Base-by-base conservation (phyloP, 2,113 vertebrate species). In the Trachemys scripta region DNA sequence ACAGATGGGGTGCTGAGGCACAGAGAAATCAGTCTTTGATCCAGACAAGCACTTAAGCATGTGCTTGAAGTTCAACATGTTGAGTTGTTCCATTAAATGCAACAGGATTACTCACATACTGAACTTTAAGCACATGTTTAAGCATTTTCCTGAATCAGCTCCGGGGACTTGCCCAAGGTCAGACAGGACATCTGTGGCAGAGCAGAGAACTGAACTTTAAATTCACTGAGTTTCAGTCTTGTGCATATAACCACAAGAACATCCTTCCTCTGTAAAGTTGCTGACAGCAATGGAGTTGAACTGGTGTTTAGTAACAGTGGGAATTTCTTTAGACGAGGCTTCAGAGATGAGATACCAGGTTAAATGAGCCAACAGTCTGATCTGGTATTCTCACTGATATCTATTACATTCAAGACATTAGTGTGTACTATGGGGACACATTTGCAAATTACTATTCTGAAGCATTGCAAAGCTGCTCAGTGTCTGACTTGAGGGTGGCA, bases 131-230 rank as follows among this genome's bases (percentile, higher is more conserved):
- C 79, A 16, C 5, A 27, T 24, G 59, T n/a, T 59, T 9, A 50
- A 80, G 5, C 3, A 27, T n/a, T 76, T 57, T 84, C 80, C 47
- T 72, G 51, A 54, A 80, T n/a, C 54, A 89, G 35, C 82, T 8
- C 57, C 45, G 20, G 38, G n/a, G 29, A 84, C 22, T 0, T 47
- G 84, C 65, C 14, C 0, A 5, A 82, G 56, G 42, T 29, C 47
- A 65, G 50, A n/a, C n/a, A 92, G 54, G 50, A 81, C 5, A 29
- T 4, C 35, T 65, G 78, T 65, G 29, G 83, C 87, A 65, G 38
- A 79, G 47, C 24, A n/a, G 89, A 92, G 49, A 65, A 50, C 80
- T 90, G 49, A 51, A 51, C 49, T 0, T 69, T 51, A 0, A 8
- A 4, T 47, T 56, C 92, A 75, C 82, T 47, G 75, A 62, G 89